Conservation (phyloP, 2,113 vertebrate genomes). For the Rutilus rutilus region DNA sequence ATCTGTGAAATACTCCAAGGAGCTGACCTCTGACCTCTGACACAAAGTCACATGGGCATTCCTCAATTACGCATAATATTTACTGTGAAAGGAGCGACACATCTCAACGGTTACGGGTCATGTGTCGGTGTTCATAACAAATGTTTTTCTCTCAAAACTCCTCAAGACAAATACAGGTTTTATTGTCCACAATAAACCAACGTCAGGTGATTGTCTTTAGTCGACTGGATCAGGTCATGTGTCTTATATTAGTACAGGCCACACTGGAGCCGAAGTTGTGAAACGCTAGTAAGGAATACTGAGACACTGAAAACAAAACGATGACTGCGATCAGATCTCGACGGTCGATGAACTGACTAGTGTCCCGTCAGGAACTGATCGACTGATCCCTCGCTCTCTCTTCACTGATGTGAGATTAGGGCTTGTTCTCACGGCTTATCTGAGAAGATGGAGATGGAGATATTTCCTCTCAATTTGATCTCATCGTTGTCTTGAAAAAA, state of each 20-base stretch:
- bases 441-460: not conserved
- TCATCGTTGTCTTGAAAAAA: not conserved
- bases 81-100: slow-evolving; percentile 4
- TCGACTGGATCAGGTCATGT: slow-evolving; percentile 5
- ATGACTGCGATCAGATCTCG: not conserved
- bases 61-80: slow-evolving; percentile 37
- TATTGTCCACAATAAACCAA: not conserved
- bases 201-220: slow-evolving; percentile 32
- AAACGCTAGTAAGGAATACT: not conserved
- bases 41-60: slow-evolving; percentile 5
- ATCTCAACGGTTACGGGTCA: slow-evolving; percentile 6
- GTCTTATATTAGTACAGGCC: not conserved
- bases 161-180: not conserved
- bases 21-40: slow-evolving; percentile 28
- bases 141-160: not conserved
- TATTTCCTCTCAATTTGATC: not conserved
- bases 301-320: not conserved
- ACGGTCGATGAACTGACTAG: not conserved
- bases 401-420: not conserved
- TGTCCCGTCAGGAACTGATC: not conserved
- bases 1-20: slow-evolving; percentile 8
- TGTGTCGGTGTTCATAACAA: slow-evolving; percentile 9
- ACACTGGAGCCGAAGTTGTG: not conserved
- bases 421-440: not conserved
- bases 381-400: not conserved